Evolutionary conservation across 2,113 vertebrate species (phyloP).

Genomic region (Halcyon malimbica): DNA sequence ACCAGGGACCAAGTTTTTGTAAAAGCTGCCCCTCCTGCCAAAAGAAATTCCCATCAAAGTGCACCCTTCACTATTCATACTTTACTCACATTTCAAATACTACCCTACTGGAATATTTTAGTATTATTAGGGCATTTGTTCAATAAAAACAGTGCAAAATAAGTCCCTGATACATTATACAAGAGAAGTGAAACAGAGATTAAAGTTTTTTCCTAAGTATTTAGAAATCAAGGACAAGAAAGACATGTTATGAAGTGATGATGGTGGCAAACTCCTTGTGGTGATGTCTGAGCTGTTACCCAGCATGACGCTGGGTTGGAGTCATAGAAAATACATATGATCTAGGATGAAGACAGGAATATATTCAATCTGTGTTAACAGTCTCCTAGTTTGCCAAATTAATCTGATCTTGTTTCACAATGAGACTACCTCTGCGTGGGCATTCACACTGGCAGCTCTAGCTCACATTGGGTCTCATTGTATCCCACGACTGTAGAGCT

Average conservation of each 20-base stretch:
- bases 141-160: not conserved
- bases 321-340: not conserved
- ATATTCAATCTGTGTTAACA: not conserved
- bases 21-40: not conserved
- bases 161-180: not conserved
- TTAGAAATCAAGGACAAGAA: not conserved
- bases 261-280: not conserved
- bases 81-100: not conserved
- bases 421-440: not conserved
- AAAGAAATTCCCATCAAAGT: not conserved
- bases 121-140: not conserved
- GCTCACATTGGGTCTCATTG: not conserved
- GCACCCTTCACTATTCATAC: not conserved
- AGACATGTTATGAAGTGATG: not conserved
- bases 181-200: not conserved
- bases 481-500: not conserved
- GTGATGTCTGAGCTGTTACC: not conserved
- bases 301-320: not conserved
- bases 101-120: not conserved
- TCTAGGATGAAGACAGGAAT: not conserved
- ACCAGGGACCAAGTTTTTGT: not conserved
- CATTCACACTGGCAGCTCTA: not conserved
- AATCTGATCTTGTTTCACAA: not conserved
- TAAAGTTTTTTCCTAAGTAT: not conserved
- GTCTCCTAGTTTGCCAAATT: not conserved